A percentile compares a stretch with the other conserved stretches of the same genome.
Evolutionary conservation across 2,797 vertebrate genomes (phyloP).

Genomic region (Alectoris magna): DNA sequence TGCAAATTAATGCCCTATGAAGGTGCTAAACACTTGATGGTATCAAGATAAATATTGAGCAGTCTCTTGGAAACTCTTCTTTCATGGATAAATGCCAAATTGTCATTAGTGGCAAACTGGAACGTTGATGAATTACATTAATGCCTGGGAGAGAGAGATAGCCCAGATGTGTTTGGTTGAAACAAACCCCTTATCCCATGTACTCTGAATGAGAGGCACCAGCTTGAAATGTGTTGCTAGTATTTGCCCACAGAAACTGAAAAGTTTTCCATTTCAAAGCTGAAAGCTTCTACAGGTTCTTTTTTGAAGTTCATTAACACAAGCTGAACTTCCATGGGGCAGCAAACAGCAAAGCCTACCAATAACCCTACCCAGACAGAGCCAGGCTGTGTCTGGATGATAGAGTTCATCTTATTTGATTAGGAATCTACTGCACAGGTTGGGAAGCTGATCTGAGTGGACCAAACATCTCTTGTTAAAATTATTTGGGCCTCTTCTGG

Average conservation of each 20-base stretch:
- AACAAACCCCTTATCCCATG: not conserved
- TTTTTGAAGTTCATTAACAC: not conserved
- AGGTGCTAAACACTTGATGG: not conserved
- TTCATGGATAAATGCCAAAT: conserved; percentile 4
- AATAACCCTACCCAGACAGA: not conserved
- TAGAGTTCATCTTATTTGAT: not conserved
- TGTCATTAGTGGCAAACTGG: not conserved
- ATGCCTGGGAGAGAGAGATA: not conserved
- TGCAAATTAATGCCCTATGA: not conserved
- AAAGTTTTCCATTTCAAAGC: not conserved
- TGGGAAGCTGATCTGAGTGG: not conserved
- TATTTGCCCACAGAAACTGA: not conserved
- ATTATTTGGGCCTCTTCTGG: not conserved
- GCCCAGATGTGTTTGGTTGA: not conserved
- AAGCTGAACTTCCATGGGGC: not conserved
- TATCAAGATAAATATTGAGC: not conserved
- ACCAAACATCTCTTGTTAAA: not conserved
- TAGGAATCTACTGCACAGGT: not conserved
- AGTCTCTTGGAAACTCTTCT: not conserved
- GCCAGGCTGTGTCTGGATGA: not conserved
- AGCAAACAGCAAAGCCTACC: not conserved
- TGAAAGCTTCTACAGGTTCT: not conserved
- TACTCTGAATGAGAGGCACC: not conserved
- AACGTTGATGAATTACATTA: not conserved
- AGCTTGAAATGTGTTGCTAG: not conserved